Evolutionary conservation across 1,140 invertebrate genomes (phyloP), one percentile per base, ranked within the genome.

Genomic region (Bombus sibiricus): DNA sequence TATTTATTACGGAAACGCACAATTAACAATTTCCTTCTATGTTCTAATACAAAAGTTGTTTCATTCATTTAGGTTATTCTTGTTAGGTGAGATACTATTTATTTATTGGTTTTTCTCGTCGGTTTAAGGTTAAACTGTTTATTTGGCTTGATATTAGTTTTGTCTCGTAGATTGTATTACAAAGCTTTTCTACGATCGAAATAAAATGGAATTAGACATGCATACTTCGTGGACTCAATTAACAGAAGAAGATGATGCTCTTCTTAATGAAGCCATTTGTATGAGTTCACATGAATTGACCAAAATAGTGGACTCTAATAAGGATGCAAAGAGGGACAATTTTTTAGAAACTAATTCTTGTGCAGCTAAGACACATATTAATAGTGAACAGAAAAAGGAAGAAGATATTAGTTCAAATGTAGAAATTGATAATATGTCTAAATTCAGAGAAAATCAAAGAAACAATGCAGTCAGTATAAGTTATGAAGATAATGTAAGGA

Each of bases 211-310:
- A 53, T 9, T 69, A 41, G 43, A 78, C 8, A 71, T 59, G 1
- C 9, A 66, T 12, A 68, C 32, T 0, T 83, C 86, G 3, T 77
- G 43, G 32, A 0, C 59, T 5, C 43, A 90, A n/a, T 22, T 91
- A 13, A 39, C 78, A 18, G 79, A 90, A 25, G 92, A 93, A 68
- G 92, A 93, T 2, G 92, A 93, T 85, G 90, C 89, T 15, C 80
- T 93, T 13, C 69, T 93, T 15, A 88, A 93, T 32, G 92, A 92
- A 80, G 90, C 89, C 9, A 87, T 93, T 62, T 91, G 87, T 34
- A 86, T 88, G 71, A 86, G 75, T 25, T 81, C 72, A 12, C 41
- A 75, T 25, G 68, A 89, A 71, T 72, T 86, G 39, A 75, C 73
- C 72, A 89, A 86, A 86, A 81, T 43, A 66, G 13, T 81, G 25